Conservation (phyloP, 1,140 invertebrate species). For the Brachionus rotundiformis region DNA sequence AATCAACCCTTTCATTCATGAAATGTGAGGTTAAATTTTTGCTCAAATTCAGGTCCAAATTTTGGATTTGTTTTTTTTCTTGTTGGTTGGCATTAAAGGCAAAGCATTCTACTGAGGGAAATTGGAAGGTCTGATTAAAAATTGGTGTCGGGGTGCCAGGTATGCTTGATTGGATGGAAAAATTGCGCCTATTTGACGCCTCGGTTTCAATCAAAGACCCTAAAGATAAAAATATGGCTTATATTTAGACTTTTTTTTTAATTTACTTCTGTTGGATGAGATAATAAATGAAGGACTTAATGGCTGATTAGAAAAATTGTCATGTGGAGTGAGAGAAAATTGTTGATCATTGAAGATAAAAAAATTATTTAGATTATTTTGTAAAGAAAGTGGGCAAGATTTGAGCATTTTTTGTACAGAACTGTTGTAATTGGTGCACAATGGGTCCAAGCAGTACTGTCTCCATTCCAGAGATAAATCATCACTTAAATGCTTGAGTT, state of each 20-base stretch:
- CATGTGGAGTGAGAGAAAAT: neutral
- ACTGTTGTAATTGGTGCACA: constrained; percentile 42
- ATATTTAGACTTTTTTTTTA: neutral
- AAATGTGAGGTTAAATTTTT: constrained; percentile 46
- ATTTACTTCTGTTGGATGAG: constrained; percentile 18
- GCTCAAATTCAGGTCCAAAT: neutral
- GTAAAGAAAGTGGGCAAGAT: neutral
- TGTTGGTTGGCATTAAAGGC: neutral
- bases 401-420: constrained; percentile 25
- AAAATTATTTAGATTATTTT: neutral
- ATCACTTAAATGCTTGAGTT: neutral
- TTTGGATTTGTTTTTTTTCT: neutral
- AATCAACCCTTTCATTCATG: neutral
- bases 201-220: neutral
- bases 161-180: neutral
- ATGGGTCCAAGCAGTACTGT: constrained; percentile 35
- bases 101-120: constrained; percentile 3
- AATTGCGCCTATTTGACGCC: neutral
- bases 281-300: neutral
- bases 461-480: constrained; percentile 31
- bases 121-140: neutral
- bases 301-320: neutral
- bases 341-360: constrained; percentile 4
- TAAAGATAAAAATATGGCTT: neutral
- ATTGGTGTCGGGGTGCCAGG: neutral